Conservation (phyloP, 1,140 invertebrate genomes). For the Pantala flavescens region DNA sequence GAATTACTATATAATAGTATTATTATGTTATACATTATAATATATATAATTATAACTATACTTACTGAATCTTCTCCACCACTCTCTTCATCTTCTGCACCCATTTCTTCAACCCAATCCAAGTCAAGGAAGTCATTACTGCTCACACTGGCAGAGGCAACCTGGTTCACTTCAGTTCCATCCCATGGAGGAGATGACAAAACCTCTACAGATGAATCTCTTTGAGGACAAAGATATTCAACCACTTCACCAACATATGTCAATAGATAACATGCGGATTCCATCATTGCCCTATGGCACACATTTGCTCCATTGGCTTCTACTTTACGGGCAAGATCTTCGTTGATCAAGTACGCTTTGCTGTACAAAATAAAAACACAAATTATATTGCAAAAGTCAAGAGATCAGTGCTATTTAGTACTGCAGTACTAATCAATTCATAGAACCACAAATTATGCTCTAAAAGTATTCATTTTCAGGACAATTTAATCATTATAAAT, state of each 20-base stretch:
- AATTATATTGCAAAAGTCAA: not conserved
- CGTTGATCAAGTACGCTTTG: constrained; percentile 34
- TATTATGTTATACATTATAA: not conserved
- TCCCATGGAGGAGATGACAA: not conserved
- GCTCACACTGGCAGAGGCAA: constrained; percentile 28
- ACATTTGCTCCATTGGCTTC: constrained; percentile 43
- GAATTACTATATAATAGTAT: not conserved
- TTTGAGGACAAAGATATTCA: constrained; percentile 42
- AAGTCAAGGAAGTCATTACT: constrained; percentile 62
- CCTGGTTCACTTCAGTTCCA: constrained; percentile 20
- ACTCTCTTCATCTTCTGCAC: constrained; percentile 80
- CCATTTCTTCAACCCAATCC: constrained; percentile 74
- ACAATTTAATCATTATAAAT: not conserved
- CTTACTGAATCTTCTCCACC: constrained; percentile 78
- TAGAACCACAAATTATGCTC: too few species aligned
- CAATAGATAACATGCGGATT: constrained; percentile 65
- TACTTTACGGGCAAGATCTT: constrained; percentile 36
- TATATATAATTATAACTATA: constrained; percentile 15
- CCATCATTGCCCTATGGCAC: constrained; percentile 47
- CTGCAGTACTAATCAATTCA: too few species aligned
- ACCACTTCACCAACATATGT: constrained; percentile 63
- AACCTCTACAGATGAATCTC: constrained; percentile 19
- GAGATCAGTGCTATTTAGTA: too few species aligned
- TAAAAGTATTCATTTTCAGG: not conserved
- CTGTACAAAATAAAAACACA: constrained; percentile 21